A percentile compares a stretch with the other conserved stretches of the same genome.
Conservation (phyloP, 2,888 invertebrate species). For the Monopis laevigella region DNA sequence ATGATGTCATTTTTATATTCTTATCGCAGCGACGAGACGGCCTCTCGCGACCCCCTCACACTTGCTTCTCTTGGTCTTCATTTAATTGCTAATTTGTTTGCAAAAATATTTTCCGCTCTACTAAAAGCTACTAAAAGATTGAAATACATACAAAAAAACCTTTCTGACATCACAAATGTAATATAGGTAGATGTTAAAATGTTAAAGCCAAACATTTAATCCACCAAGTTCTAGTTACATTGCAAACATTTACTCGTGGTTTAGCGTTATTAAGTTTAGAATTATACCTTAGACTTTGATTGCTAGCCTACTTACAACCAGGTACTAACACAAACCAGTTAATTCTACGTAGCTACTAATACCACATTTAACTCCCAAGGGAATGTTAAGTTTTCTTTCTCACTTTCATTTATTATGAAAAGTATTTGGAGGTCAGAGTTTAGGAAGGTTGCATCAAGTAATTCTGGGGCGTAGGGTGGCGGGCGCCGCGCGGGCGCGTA, state of each 20-base stretch:
- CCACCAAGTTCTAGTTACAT: no score
- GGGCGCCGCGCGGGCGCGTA: slow-evolving; percentile 61
- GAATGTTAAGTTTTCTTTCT: no score
- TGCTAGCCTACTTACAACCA: no score
- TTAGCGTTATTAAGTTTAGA: no score
- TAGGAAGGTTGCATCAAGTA: slow-evolving; percentile 17
- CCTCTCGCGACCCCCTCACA: slow-evolving; percentile 12
- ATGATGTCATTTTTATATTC: slow-evolving; percentile 41
- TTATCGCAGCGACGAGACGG: slow-evolving; percentile 13
- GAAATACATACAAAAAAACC: no score
- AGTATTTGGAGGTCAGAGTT: slow-evolving; percentile 1
- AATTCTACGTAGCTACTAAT: background rate
- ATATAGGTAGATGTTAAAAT: no score
- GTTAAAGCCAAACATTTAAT: no score
- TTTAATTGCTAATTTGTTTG: slow-evolving; percentile 11
- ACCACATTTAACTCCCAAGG: background rate
- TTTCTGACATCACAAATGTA: no score
- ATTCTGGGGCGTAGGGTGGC: slow-evolving; percentile 27
- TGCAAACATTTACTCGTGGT: no score
- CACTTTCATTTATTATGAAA: background rate
- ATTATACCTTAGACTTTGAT: no score
- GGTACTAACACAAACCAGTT: no score
- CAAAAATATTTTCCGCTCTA: slow-evolving; percentile 7
- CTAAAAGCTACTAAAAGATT: no score
- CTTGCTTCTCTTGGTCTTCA: slow-evolving; percentile 12